Evolutionary conservation across 2,113 vertebrate genomes (phyloP), one percentile per base, ranked within the genome.

Genomic region (Ictalurus furcatus): DNA sequence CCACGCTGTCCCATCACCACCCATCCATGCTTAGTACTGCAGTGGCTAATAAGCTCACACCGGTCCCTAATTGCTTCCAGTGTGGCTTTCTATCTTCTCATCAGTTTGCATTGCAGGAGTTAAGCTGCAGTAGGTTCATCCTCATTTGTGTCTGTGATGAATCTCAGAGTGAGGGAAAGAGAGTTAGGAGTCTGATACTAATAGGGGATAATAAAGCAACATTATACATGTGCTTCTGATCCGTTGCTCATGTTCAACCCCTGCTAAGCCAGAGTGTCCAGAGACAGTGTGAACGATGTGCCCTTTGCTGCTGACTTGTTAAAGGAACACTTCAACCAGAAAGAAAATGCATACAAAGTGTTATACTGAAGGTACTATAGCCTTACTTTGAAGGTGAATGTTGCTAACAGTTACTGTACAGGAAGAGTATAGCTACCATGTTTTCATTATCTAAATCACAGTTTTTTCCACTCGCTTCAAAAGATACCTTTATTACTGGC

Each of bases 241-340:
- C 94, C 94, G 93, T 93, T 94, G 89, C 93, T 93, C 92, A 71
- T 88, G 91, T 91, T 93, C 40, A 92, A 94, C 92, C 93, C 92
- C 90, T 93, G 93, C 92, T 90, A 65, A 65, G 82, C 65, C 63
- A 54, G 16, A 13, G 92, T 81, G n/a, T 88, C 93, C 93, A 92
- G 93, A 92, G 91, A 93, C 93, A 94, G 93, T 96, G 93, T 87
- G 84, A 89, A 94, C 94, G 92, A 93, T 95, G 52, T 58, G 52
- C n/a, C 4, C 56, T 37, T 23, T 19, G 8, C 56, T 59, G 19
- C 56, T 37, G 8, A 9, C 54, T 19, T 82, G n/a, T 37, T 12
- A 82, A 59, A 37, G 54, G 2, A 34, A 21, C 52, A 30, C 14
- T 19, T 81, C 28, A 28, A 21, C 9, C 52, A 30, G 28, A 30